Evolutionary conservation across 2,797 vertebrate species (phyloP), one percentile per base, ranked within the genome.

Genomic region (Pyrocephalus nanus): DNA sequence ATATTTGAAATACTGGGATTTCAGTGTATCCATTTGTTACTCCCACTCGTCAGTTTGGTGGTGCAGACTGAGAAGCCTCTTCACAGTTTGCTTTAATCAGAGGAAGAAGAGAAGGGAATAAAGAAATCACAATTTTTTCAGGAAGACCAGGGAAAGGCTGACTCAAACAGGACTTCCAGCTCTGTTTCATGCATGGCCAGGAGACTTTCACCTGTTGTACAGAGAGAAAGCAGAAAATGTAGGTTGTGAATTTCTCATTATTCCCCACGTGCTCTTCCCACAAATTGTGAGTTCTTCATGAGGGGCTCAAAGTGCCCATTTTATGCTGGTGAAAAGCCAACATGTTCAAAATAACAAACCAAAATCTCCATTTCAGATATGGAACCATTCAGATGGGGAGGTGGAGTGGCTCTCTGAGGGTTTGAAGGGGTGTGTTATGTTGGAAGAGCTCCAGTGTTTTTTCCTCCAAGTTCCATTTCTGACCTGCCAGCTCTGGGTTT

Each of bases 281-380:
- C 50, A 61, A 11, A 3, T 6, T 45, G 25, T 32, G 45, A 34
- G 12, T 25, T 72, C 64, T 30, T 42, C 27, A 2, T 4, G 66
- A 42, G 12, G 65, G 40, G 15, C 66, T 55, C 42, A 6, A 4
- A 25, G 45, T 9, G 71, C 40, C 27, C 70, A 4, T 45, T 47
- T 22, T 21, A 3, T 3, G 55, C 71, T 71, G 66, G 5, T 20
- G 60, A 69, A 72, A 73, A 34, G 32, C n/a, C 60, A 75, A 6
- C 29, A 4, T 15, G 18, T 19, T 67, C 22, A 34, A 47, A 29
- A 29, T 8, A 42, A 15, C 10, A 14, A 61, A 55, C 17, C 45
- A 26, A 0, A 4, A 10, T 51, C 26, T 50, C 29, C n/a, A 19
- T n/a, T 8, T 36, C 55, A 26, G 51, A 2, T 8, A 4, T 0